These are phyloP conservation scores for Otolemur garnettii DNA, from an alignment of 2,113 vertebrate genomes.

Conservation along the genomic window DNA sequence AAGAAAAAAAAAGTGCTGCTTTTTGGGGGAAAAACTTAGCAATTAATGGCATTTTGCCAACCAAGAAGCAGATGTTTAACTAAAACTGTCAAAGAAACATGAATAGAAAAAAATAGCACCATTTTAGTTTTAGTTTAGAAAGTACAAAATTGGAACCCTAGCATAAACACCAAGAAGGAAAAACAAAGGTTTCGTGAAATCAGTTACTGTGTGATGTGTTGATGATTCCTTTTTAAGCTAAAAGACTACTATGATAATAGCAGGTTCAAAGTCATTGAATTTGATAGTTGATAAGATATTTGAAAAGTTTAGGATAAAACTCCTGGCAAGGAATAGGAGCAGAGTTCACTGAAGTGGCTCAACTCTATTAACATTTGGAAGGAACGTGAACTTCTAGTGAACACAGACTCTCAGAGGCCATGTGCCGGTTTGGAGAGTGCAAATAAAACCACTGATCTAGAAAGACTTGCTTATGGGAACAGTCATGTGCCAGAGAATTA, in stretches of 20 bases:
- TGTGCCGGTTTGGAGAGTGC: neutral
- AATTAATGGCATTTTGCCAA: slow-evolving; percentile 63
- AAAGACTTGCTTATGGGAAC: slow-evolving; percentile 41
- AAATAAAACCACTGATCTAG: neutral
- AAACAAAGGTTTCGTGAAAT: slow-evolving; percentile 33
- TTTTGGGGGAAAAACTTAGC: slow-evolving; percentile 28
- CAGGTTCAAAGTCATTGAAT: slow-evolving; percentile 5
- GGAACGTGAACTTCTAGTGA: neutral
- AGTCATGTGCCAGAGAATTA: slow-evolving; percentile 17
- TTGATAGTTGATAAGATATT: neutral
- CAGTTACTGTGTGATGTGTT: neutral
- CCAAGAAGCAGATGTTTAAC: slow-evolving; percentile 75
- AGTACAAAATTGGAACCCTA: slow-evolving; percentile 52
- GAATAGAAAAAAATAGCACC: slow-evolving; percentile 66
- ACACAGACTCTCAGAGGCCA: neutral
- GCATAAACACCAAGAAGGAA: slow-evolving; percentile 14
- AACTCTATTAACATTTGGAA: neutral
- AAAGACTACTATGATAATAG: neutral
- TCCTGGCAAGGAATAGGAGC: neutral
- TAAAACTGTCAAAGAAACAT: slow-evolving; percentile 70
- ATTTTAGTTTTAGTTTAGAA: slow-evolving; percentile 69
- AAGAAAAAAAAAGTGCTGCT: slow-evolving; percentile 4
- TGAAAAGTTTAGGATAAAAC: neutral
- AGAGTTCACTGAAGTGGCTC: neutral
- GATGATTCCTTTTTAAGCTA: neutral